Evolutionary conservation across 2,888 invertebrate species (phyloP).

Genomic region (Trissolcus brochymenae): DNA sequence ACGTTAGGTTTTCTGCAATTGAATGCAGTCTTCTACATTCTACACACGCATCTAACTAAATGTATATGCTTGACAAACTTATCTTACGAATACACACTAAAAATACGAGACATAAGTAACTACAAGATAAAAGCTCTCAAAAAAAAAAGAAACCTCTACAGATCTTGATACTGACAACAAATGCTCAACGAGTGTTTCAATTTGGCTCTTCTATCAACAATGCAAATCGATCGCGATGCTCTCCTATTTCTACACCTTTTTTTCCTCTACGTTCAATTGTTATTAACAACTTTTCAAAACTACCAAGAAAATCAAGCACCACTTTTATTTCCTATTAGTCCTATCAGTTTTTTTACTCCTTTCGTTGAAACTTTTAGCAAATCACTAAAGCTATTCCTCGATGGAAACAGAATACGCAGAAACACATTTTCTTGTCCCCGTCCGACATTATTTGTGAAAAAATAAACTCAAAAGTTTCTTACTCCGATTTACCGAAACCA

Average conservation of each 20-base stretch:
- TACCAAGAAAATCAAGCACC: constrained; percentile 39
- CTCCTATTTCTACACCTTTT: constrained; percentile 15
- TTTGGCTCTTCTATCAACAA: constrained; percentile 44
- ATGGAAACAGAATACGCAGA: constrained; percentile 25
- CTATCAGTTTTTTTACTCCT: constrained; percentile 17
- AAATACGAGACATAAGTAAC: constrained; percentile 34
- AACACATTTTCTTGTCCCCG: constrained; percentile 21
- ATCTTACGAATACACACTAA: constrained; percentile 44
- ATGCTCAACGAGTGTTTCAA: constrained; percentile 19
- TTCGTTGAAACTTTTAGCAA: constrained; percentile 41
- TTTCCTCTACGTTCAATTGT: constrained; percentile 37
- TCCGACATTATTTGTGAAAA: constrained; percentile 59
- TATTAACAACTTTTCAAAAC: constrained; percentile 41
- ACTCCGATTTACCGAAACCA: constrained; percentile 54
- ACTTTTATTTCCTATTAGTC: constrained; percentile 14
- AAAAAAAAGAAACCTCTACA: constrained; percentile 16
- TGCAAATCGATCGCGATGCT: constrained; percentile 49
- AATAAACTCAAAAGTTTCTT: constrained; percentile 64
- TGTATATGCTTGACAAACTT: constrained; percentile 57
- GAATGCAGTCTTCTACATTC: constrained; percentile 37
- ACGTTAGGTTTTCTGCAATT: constrained; percentile 51
- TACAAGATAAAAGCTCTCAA: constrained; percentile 18
- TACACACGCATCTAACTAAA: constrained; percentile 57
- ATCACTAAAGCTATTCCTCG: constrained; percentile 37
- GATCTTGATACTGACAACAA: constrained; percentile 9